These are phyloP conservation scores for Cygnus atratus DNA, from an alignment of 2,113 vertebrate species.

Conservation along the genomic window DNA sequence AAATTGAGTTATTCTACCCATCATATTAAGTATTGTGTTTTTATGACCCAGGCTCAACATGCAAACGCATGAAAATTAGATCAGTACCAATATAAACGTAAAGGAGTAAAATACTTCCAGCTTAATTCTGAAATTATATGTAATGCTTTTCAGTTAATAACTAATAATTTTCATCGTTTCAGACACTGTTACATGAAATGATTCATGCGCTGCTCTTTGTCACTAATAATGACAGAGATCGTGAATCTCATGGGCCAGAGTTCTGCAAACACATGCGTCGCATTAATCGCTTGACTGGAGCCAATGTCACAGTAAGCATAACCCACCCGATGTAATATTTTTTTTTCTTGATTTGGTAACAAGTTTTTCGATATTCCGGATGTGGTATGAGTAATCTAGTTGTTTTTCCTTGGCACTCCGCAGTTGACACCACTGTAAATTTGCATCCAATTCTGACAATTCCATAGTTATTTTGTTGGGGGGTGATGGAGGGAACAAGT, in stretches of 20 bases:
- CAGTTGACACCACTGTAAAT: not conserved
- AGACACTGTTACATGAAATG: slow-evolving; percentile 98
- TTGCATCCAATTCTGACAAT: not conserved
- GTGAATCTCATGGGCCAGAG: slow-evolving; percentile 91
- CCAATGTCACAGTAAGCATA: slow-evolving; percentile 87
- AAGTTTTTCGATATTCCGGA: not conserved
- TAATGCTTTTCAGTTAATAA: not conserved
- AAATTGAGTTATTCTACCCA: not conserved
- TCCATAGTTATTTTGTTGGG: not conserved
- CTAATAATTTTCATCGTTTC: slow-evolving; percentile 5
- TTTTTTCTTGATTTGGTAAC: not conserved
- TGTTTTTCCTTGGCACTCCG: not conserved
- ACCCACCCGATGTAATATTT: not conserved
- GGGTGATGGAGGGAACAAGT: not conserved
- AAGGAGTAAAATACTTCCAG: not conserved
- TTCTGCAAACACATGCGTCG: slow-evolving; percentile 96
- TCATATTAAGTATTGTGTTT: not conserved
- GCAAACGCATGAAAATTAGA: not conserved
- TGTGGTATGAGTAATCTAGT: not conserved
- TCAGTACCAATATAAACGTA: not conserved
- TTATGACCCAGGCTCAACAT: not conserved
- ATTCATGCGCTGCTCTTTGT: slow-evolving; percentile 97
- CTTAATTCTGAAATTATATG: not conserved
- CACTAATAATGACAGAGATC: slow-evolving; percentile 91
- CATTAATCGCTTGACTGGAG: slow-evolving; percentile 88